These are phyloP conservation scores for Caenorhabditis sp. DNA, from an alignment of 2,888 invertebrate genomes.

Conservation along the genomic window DNA sequence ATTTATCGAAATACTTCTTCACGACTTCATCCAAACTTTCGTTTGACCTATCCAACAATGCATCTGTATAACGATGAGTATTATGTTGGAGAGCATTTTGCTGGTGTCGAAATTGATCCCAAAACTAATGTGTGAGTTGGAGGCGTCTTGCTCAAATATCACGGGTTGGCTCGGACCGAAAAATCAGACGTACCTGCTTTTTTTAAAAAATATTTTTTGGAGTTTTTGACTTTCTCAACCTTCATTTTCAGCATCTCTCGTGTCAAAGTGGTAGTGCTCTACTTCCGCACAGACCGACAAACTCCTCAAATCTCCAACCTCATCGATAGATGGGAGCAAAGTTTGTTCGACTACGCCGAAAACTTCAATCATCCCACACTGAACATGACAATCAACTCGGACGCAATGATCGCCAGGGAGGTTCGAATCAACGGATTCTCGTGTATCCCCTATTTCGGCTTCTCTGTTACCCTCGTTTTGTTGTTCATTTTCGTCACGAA, in stretches of 20 bases:
- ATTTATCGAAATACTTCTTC: constrained; percentile 58
- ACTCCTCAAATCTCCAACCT: constrained; percentile 32
- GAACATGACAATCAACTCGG: constrained; percentile 57
- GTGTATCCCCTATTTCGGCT: constrained; percentile 56
- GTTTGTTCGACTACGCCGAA: constrained; percentile 46
- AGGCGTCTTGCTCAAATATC: background rate
- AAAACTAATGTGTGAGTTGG: constrained; percentile 50
- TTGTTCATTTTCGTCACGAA: constrained; percentile 53
- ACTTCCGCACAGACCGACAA: constrained; percentile 60
- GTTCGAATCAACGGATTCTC: constrained; percentile 59
- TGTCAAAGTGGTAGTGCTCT: constrained; percentile 58
- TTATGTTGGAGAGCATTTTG: constrained; percentile 65
- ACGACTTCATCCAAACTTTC: constrained; percentile 61
- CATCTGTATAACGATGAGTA: constrained; percentile 65
- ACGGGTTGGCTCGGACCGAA: too few species aligned
- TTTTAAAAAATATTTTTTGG: too few species aligned
- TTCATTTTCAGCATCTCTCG: constrained; percentile 42
- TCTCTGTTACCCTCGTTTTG: constrained; percentile 52
- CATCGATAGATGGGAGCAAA: constrained; percentile 51
- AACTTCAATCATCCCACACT: constrained; percentile 49
- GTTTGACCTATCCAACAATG: constrained; percentile 63
- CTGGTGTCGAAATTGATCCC: constrained; percentile 56
- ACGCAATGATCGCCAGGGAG: constrained; percentile 58
- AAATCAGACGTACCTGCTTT: background rate
- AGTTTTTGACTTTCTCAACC: too few species aligned